phyloP scores from a whole-genome alignment of 2,113 vertebrate species.

The Limnothrissa miodon region DNA sequence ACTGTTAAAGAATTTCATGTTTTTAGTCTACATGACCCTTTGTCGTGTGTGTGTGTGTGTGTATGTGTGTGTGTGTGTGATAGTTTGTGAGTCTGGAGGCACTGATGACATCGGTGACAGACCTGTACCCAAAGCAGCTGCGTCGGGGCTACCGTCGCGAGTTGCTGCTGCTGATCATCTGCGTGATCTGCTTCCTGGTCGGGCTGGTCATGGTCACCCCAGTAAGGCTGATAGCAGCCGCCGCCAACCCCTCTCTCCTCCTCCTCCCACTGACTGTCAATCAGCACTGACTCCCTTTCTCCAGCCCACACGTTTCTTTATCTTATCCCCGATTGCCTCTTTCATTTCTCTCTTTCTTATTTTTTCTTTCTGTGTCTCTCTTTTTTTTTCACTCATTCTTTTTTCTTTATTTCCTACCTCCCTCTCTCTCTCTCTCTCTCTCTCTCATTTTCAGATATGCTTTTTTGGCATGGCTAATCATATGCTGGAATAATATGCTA shows the following conservation, averaged over 20 bases:
- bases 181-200: conserved; percentile 76
- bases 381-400: neutral
- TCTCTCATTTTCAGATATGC: neutral
- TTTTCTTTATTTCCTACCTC: neutral
- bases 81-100: conserved; percentile 92
- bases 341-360: neutral
- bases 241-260: neutral
- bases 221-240: conserved; percentile 64
- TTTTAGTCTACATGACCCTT: no score
- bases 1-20: neutral
- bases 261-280: neutral
- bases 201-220: conserved; percentile 83
- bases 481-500: no score
- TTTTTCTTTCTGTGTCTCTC: neutral
- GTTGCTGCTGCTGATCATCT: conserved; percentile 79
- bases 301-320: no score
- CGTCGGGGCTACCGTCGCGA: conserved; percentile 77
- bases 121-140: conserved; percentile 82
- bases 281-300: neutral
- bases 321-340: no score
- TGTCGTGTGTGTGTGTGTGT: neutral
- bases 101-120: conserved; percentile 83
- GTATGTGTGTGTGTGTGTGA: conserved; percentile 6
- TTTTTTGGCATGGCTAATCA: no score
- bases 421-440: neutral